Percentiles rank a stretch among this genome's conserved stretches.
Evolutionary conservation across 2,888 invertebrate species (phyloP).

Genomic region (Agrotis exclamationis): DNA sequence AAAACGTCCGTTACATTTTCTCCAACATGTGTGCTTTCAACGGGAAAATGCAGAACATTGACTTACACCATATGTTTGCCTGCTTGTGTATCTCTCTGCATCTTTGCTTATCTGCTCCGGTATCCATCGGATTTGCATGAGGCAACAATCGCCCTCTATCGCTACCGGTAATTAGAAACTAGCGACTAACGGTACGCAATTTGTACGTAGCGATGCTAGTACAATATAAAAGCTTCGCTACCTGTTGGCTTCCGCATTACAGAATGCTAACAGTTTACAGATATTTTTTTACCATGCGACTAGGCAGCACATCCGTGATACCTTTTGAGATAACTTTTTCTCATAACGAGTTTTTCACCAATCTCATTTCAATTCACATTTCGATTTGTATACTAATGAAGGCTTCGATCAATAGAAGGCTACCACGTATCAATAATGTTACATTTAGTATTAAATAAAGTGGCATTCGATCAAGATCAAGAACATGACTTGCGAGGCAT

Average conservation of each 20-base stretch:
- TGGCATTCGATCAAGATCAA: conserved; percentile 55
- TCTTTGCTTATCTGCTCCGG: conserved; percentile 75
- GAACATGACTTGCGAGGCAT: conserved; percentile 46
- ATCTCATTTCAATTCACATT: conserved; percentile 15
- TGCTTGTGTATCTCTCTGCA: conserved; percentile 65
- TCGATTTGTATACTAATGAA: conserved; percentile 17
- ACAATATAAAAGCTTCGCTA: conserved; percentile 69
- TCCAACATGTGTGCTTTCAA: conserved; percentile 37
- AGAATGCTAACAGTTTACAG: conserved; percentile 43
- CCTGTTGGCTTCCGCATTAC: conserved; percentile 66
- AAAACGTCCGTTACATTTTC: conserved; percentile 34
- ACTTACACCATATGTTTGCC: conserved; percentile 61
- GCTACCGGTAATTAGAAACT: conserved; percentile 87
- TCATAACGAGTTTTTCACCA: conserved; percentile 17
- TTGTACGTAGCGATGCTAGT: conserved; percentile 77
- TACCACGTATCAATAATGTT: conserved; percentile 15
- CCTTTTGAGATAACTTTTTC: conserved; percentile 19
- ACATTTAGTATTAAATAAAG: conserved; percentile 24
- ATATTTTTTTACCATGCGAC: conserved; percentile 32
- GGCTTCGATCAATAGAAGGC: background rate
- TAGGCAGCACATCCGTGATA: conserved; percentile 35
- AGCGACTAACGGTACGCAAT: conserved; percentile 84
- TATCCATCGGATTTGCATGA: conserved; percentile 86
- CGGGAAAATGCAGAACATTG: conserved; percentile 55
- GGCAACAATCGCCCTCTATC: conserved; percentile 86